Evolutionary conservation across 2,888 invertebrate genomes (phyloP).

Genomic region (Philereme transversata): DNA sequence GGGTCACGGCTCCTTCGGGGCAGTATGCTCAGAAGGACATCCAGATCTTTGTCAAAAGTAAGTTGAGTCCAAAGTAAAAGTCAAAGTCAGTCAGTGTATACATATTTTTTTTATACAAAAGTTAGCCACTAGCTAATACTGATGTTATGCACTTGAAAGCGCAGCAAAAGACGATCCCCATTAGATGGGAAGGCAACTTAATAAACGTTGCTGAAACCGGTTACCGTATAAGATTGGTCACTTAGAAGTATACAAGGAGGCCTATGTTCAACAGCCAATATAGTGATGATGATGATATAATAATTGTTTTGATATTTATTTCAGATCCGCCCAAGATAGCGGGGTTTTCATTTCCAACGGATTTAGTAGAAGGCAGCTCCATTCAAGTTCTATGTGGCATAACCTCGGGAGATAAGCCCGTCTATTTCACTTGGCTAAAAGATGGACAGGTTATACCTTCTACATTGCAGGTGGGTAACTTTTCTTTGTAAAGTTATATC

Average conservation of each 20-base stretch:
- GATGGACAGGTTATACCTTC: constrained; percentile 86
- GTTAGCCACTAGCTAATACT: neutral
- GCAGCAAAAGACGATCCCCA: too few species aligned
- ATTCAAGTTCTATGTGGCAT: constrained; percentile 93
- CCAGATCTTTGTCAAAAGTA: constrained; percentile 89
- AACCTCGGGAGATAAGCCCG: constrained; percentile 88
- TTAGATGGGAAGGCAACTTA: too few species aligned
- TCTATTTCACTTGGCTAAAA: constrained; percentile 88
- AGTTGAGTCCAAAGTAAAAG: constrained; percentile 49
- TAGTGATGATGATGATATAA: neutral
- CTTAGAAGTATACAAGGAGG: too few species aligned
- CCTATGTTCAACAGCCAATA: too few species aligned
- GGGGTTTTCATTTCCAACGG: constrained; percentile 91
- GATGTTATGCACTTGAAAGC: too few species aligned
- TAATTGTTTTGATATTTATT: constrained; percentile 1
- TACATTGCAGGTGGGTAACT: constrained; percentile 82
- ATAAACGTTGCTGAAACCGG: too few species aligned
- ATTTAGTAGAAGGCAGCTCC: constrained; percentile 91
- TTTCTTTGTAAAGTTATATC: neutral
- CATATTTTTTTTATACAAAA: too few species aligned
- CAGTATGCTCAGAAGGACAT: constrained; percentile 90
- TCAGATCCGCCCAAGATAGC: constrained; percentile 92
- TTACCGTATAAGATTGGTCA: too few species aligned
- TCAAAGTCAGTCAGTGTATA: too few species aligned
- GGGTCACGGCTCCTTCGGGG: constrained; percentile 88